These are phyloP conservation scores for Neodiprion lecontei DNA, from an alignment of 1,140 invertebrate genomes.

Conservation along the genomic window DNA sequence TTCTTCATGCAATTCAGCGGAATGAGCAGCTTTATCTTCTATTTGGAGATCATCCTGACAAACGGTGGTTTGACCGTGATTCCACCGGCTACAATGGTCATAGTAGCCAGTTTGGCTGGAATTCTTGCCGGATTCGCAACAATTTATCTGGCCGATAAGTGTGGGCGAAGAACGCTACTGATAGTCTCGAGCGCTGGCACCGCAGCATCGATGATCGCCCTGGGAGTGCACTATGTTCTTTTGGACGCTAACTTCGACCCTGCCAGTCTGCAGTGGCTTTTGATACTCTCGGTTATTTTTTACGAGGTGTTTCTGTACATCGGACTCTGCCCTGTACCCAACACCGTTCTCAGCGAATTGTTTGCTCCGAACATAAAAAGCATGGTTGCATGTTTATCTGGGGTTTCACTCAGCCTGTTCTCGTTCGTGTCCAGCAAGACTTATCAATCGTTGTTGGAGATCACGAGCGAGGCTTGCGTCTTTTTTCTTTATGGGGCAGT, in stretches of 20 bases:
- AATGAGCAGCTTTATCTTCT: constrained; percentile 77
- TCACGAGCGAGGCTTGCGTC: constrained; percentile 56
- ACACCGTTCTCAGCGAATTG: constrained; percentile 75
- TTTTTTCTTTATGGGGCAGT: constrained; percentile 30
- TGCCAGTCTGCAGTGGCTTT: constrained; percentile 60
- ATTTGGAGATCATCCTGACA: constrained; percentile 77
- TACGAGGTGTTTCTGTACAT: constrained; percentile 73
- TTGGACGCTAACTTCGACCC: constrained; percentile 60
- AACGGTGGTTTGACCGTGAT: constrained; percentile 61
- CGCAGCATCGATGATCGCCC: constrained; percentile 61
- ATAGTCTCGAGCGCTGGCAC: constrained; percentile 67
- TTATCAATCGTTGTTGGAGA: constrained; percentile 68
- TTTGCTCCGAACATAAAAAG: constrained; percentile 73
- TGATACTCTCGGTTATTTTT: constrained; percentile 67
- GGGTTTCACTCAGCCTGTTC: constrained; percentile 72
- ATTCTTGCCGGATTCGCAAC: constrained; percentile 67
- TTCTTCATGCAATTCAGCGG: constrained; percentile 80
- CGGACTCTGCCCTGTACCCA: constrained; percentile 73
- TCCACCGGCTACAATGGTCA: constrained; percentile 63
- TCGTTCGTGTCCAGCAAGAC: constrained; percentile 78
- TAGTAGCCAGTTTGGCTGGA: constrained; percentile 72
- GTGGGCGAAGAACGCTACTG: constrained; percentile 74
- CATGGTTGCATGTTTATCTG: constrained; percentile 71
- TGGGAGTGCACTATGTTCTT: constrained; percentile 70
- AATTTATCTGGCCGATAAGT: constrained; percentile 72